Percentiles rank a stretch among this genome's conserved stretches.
Evolutionary conservation across 2,888 invertebrate genomes (phyloP).

Genomic region (Toxonevra muliebris): DNA sequence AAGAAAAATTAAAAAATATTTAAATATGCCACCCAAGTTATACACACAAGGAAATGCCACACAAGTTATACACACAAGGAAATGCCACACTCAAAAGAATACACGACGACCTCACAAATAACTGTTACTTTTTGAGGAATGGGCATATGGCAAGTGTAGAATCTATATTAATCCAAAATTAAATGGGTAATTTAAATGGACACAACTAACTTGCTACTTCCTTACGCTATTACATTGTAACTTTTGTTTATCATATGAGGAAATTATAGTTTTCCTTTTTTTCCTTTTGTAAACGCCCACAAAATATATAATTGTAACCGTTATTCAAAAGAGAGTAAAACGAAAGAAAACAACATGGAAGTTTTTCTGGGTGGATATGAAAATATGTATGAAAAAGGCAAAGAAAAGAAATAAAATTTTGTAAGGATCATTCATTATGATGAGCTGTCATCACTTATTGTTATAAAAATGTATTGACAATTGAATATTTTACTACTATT

Average conservation of each 20-base stretch:
- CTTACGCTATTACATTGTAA: conserved; percentile 49
- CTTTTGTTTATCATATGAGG: conserved; percentile 21
- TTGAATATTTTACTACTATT: no score
- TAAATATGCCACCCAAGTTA: no score
- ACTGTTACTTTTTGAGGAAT: no score
- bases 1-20: no score
- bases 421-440: conserved; percentile 60
- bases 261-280: conserved; percentile 9
- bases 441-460: conserved; percentile 53
- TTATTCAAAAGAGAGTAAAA: not conserved
- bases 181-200: conserved; percentile 51
- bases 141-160: no score
- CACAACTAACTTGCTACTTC: conserved; percentile 57
- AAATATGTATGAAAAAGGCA: conserved; percentile 12
- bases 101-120: no score
- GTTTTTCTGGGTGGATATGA: conserved; percentile 5
- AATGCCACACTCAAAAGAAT: no score
- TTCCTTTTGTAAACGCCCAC: conserved; percentile 5
- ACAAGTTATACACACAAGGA: no score
- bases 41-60: no score
- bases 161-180: not conserved
- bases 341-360: conserved; percentile 4
- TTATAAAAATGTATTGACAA: no score
- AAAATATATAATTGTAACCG: conserved; percentile 15
- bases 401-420: conserved; percentile 46